Percentiles rank a stretch among this genome's conserved stretches.
Conservation (phyloP, 2,888 invertebrate species). For the Agonopterix arenella region DNA sequence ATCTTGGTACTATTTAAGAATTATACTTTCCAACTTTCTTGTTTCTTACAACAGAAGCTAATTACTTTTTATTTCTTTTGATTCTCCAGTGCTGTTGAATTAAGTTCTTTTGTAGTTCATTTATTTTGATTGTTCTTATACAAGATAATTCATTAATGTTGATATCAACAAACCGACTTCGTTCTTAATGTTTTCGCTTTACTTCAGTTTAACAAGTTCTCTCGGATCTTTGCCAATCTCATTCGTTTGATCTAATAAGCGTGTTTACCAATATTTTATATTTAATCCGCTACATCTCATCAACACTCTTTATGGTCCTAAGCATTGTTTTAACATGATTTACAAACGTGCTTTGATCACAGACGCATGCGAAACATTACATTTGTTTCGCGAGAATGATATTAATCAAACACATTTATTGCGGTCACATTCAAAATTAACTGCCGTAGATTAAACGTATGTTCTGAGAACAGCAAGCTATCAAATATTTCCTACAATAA, state of each 20-base stretch:
- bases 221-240: too few relatives aligned
- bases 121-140: too few relatives aligned
- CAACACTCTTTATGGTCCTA: constrained; percentile 26
- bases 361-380: constrained; percentile 46
- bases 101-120: not conserved
- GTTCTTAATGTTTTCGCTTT: not conserved
- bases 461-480: constrained; percentile 62
- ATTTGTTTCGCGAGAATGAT: constrained; percentile 64
- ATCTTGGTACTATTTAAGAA: constrained; percentile 50
- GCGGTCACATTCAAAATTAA: constrained; percentile 62
- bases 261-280: constrained; percentile 23
- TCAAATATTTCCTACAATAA: constrained; percentile 72
- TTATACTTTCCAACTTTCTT: constrained; percentile 33
- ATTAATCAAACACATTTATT: constrained; percentile 72
- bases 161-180: not conserved
- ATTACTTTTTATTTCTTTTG: constrained; percentile 30
- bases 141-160: too few relatives aligned
- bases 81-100: not conserved
- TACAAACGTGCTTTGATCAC: constrained; percentile 57
- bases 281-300: constrained; percentile 42
- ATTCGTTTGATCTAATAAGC: too few relatives aligned
- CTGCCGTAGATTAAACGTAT: constrained; percentile 58
- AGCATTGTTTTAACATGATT: constrained; percentile 44
- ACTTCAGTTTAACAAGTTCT: too few relatives aligned
- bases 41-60: constrained; percentile 22